These are phyloP conservation scores for Acanthurus tractus DNA, from an alignment of 2,797 vertebrate genomes.

Conservation along the genomic window DNA sequence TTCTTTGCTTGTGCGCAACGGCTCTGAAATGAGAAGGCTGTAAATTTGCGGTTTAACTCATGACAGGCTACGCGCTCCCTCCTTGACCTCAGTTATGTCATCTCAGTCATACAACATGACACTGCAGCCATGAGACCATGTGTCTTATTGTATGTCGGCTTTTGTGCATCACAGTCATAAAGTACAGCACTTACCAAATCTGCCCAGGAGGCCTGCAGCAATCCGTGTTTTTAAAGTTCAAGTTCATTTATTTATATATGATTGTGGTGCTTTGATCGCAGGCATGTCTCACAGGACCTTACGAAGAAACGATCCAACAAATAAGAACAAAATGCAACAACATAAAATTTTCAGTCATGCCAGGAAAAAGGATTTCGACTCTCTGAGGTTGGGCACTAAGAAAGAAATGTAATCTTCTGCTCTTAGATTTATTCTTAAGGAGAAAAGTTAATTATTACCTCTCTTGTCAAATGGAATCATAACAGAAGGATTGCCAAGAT, in stretches of 20 bases:
- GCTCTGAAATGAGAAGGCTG: slow-evolving; percentile 15
- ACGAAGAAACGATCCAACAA: slow-evolving; percentile 2
- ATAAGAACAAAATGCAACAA: slow-evolving; percentile 8
- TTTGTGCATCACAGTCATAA: slow-evolving; percentile 30
- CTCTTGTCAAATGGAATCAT: slow-evolving; percentile 51
- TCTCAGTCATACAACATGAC: slow-evolving; percentile 51
- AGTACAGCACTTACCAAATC: slow-evolving; percentile 14
- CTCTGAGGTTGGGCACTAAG: slow-evolving; percentile 23
- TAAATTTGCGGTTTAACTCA: slow-evolving; percentile 57
- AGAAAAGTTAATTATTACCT: slow-evolving; percentile 24
- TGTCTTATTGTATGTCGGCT: slow-evolving; percentile 31
- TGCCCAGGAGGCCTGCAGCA: not conserved
- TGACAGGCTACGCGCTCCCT: slow-evolving; percentile 39
- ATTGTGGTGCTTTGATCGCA: not conserved
- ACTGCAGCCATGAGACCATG: slow-evolving; percentile 18
- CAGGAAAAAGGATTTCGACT: slow-evolving; percentile 19
- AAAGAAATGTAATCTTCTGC: slow-evolving; percentile 34
- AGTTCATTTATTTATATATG: slow-evolving; percentile 35
- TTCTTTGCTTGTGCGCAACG: slow-evolving; percentile 18
- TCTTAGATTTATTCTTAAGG: slow-evolving; percentile 21
- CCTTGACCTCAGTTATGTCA: slow-evolving; percentile 64
- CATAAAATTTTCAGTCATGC: slow-evolving; percentile 1
- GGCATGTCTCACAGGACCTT: not conserved
- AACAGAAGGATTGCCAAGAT: slow-evolving; percentile 30
- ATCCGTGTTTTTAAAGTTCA: slow-evolving; percentile 14